A percentile compares a stretch with the other conserved stretches of the same genome.
Conservation (phyloP, 2,888 invertebrate species). For the Leucoma salicis region DNA sequence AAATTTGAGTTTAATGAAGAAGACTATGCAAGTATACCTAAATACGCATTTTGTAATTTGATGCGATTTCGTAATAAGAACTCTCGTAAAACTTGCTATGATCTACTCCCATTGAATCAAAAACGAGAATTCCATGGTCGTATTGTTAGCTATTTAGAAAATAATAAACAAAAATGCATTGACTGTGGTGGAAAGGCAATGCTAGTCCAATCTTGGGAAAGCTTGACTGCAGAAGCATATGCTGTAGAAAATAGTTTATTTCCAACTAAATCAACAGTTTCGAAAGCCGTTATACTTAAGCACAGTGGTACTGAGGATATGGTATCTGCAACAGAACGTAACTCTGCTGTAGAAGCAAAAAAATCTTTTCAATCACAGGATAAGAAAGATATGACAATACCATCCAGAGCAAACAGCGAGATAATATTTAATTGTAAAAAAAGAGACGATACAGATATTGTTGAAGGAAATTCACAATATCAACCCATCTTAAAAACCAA, state of each 20-base stretch:
- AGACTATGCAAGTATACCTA: slow-evolving; percentile 59
- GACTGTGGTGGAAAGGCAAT: slow-evolving; percentile 70
- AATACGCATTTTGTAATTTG: slow-evolving; percentile 81
- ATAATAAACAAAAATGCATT: slow-evolving; percentile 73
- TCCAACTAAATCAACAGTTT: neutral
- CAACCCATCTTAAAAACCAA: slow-evolving; percentile 55
- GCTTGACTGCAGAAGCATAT: slow-evolving; percentile 20
- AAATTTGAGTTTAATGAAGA: slow-evolving; percentile 61
- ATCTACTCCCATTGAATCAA: slow-evolving; percentile 76
- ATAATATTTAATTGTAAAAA: slow-evolving; percentile 3
- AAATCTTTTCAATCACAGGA: slow-evolving; percentile 5
- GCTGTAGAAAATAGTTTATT: neutral
- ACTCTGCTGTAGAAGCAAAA: slow-evolving; percentile 7
- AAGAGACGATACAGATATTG: slow-evolving; percentile 4
- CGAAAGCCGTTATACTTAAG: neutral
- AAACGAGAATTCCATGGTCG: slow-evolving; percentile 80
- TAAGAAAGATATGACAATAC: neutral
- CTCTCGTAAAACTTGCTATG: slow-evolving; percentile 78
- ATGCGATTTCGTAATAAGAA: slow-evolving; percentile 79
- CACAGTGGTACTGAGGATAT: slow-evolving; percentile 8
- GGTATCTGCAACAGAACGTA: neutral
- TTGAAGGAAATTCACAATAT: slow-evolving; percentile 27
- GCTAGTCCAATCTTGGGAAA: slow-evolving; percentile 54
- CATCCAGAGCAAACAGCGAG: slow-evolving; percentile 19
- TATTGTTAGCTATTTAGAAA: slow-evolving; percentile 74